Percentiles rank a stretch among this genome's conserved stretches.
These are phyloP conservation scores for Thinocorus orbignyianus DNA, from an alignment of 2,113 vertebrate genomes.

Conservation along the genomic window DNA sequence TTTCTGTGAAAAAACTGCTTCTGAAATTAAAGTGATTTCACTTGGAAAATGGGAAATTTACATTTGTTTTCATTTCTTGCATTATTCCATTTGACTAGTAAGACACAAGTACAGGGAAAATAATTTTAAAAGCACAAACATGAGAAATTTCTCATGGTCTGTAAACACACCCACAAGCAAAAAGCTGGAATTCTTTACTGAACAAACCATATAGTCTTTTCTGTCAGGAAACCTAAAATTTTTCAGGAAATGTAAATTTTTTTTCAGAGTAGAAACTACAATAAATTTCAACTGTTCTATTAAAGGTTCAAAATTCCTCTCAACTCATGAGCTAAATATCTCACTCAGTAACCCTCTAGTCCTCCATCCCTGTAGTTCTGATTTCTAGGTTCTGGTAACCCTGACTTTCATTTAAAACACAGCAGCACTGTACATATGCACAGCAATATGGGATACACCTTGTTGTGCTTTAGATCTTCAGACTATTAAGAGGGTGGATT, in stretches of 20 bases:
- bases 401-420: neutral
- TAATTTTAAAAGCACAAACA: neutral
- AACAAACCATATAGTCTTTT: neutral
- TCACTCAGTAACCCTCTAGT: neutral
- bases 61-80: neutral
- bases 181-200: neutral
- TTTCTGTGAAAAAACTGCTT: neutral
- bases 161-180: neutral
- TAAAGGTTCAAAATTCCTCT: neutral
- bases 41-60: neutral
- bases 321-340: neutral
- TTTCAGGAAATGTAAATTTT: neutral
- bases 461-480: neutral
- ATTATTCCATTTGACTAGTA: neutral
- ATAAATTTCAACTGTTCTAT: neutral
- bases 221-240: neutral
- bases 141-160: neutral
- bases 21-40: neutral
- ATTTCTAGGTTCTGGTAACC: neutral
- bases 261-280: neutral
- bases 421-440: neutral
- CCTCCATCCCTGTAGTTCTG: neutral
- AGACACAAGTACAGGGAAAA: neutral
- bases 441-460: neutral
- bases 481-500: neutral